Base-by-base conservation (phyloP, 2,113 vertebrate species). In the Oncorhynchus kisutch region DNA sequence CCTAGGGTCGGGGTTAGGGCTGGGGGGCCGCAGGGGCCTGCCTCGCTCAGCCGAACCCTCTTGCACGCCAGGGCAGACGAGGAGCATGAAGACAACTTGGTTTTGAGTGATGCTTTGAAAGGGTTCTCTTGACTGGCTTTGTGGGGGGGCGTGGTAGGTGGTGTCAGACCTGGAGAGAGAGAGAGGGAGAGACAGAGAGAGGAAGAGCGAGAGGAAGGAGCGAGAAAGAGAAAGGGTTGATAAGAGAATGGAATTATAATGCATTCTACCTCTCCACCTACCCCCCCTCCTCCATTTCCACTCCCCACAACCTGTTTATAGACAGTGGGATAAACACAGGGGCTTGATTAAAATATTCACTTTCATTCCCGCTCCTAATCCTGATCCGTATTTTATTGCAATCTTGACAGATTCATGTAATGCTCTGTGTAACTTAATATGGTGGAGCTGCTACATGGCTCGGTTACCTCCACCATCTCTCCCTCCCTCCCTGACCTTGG, bases 81-180 rank as follows among this genome's bases (percentile, higher is more conserved):
- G 92, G 95, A 96, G 93, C 96, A 98, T 93, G 97, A 95, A 91
- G 96, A 95, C 94, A 96, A 94, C 95, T 97, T 98, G 92, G 83
- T 95, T 94, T 97, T 98, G 87, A 96, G 94, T 93, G 95, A 97
- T 95, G 95, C 94, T 95, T 96, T 96, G 84, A 99, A 99, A 94
- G 95, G 96, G 92, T 96, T 98, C 94, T 99, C 98, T 94, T 97
- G 97, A 94, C 96, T 99, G 94, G 95, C 92, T 96, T 99, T 99
- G 91, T 99, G 97, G 95, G 97, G 98, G 95, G 98, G 98, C 93
- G 98, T 99, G 24, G 98, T 99, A 91, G 98, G 98, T 94, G 97
- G 98, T 95, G 98, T 99, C 94, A 99, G 96, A 95, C 97, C 98
- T 99, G 90, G 77, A 69, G 25, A 49, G 51, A 80, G 76, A 71